Evolutionary conservation across 2,797 vertebrate genomes (phyloP).

Genomic region (Macropodus opercularis): DNA sequence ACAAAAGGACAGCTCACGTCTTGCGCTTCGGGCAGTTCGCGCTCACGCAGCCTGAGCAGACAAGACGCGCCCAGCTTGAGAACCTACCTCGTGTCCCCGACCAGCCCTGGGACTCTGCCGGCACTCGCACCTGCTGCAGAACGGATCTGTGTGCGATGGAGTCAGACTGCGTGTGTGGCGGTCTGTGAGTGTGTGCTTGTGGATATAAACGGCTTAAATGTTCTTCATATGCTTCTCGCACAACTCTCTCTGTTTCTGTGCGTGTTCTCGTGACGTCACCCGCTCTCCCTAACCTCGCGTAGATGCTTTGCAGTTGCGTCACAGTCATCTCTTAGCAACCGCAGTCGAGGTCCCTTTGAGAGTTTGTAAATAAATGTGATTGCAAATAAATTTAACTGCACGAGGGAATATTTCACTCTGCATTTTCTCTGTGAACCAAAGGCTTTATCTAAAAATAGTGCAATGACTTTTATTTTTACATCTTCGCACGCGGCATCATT

Average conservation of each 20-base stretch:
- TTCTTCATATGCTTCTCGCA: constrained; percentile 49
- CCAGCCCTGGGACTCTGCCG: constrained; percentile 34
- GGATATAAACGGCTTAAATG: constrained; percentile 63
- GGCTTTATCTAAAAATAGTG: not conserved
- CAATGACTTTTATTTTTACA: too few species aligned
- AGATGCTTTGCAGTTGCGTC: constrained; percentile 48
- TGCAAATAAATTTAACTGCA: too few species aligned
- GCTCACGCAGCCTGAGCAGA: constrained; percentile 20
- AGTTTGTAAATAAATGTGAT: constrained; percentile 49
- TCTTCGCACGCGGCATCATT: constrained; percentile 20
- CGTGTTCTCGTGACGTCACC: constrained; percentile 49
- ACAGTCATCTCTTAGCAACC: constrained; percentile 67
- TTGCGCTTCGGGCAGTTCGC: constrained; percentile 38
- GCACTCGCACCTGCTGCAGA: constrained; percentile 42
- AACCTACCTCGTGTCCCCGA: constrained; percentile 41
- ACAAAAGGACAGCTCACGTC: constrained; percentile 36
- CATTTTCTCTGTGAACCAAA: not conserved
- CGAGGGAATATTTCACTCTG: not conserved
- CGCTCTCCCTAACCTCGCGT: constrained; percentile 30
- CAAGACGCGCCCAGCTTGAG: constrained; percentile 26
- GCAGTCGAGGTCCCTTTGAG: constrained; percentile 47
- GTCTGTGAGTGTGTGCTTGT: constrained; percentile 58
- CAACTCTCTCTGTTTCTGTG: constrained; percentile 47
- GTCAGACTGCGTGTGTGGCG: too few species aligned
- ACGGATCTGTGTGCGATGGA: constrained; percentile 20